Base-by-base conservation (phyloP, 2,113 vertebrate species). In the Saccopteryx bilineata region DNA sequence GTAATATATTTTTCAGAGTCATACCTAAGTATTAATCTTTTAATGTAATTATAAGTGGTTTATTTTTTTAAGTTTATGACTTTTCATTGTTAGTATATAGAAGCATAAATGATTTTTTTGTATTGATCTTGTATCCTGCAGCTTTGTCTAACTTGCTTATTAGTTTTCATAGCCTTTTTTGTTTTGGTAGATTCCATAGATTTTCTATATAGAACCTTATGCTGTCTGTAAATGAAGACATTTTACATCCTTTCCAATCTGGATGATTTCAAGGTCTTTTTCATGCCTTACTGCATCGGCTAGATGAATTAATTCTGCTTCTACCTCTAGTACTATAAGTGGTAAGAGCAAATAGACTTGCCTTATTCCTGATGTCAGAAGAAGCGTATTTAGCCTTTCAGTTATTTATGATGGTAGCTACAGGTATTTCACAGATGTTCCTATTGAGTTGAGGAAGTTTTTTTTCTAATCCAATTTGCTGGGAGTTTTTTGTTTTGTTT, bases 181-280 rank as follows among this genome's bases (percentile, higher is more conserved):
- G 50, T n/a, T 90, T 82, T 39, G 56, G 39, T 87, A 87, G 24
- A n/a, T 61, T 79, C 69, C 46, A 75, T 0, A 61, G 23, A 24
- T 68, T 90, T 89, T 87, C 50, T 92, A 78, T 6, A 61, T 83
- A 61, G 24, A 80, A 81, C 12, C 66, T 19, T 58, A 95, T 65
- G 12, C 5, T 81, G 17, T 71, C 26, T 84, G 4, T 78, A n/a
- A 93, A 87, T 54, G 58, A 71, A 95, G 80, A 86, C 6, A 94
- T 68, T 80, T 69, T 65, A 33, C 11, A 33, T 75, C 33, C n/a
- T 88, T 91, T 93, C 48, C 28, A 75, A 75, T 39, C 17, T 93
- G 31, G 17, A 68, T 83, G 48, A 63, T 61, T 87, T 87, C 48
- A 60, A 60, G 54, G 17, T 61, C 28, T 50, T 96, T 93, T 66